Conservation (phyloP, 1,140 invertebrate species). For the Sitophilus oryzae region DNA sequence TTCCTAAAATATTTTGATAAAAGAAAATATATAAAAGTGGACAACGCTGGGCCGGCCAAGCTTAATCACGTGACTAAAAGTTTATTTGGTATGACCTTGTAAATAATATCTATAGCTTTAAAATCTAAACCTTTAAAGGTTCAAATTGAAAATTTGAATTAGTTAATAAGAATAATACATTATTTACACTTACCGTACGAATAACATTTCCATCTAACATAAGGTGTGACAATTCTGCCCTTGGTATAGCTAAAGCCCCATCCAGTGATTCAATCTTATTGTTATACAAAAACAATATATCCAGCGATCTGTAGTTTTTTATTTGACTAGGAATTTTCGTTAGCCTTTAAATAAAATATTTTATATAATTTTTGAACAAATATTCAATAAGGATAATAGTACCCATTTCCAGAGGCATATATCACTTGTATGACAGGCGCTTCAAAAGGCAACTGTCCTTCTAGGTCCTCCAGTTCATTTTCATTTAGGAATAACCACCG, state of each 20-base stretch:
- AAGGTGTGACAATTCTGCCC: conserved; percentile 57
- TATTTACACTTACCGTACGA: conserved; percentile 53
- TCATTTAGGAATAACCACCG: conserved; percentile 72
- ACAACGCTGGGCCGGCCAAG: no score
- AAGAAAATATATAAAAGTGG: no score
- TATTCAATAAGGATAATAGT: not conserved
- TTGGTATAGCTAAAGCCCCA: conserved; percentile 60
- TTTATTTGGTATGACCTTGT: no score
- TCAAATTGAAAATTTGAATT: no score
- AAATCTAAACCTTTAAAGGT: no score
- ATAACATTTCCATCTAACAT: conserved; percentile 67
- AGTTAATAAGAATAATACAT: not conserved
- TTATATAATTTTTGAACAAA: no score
- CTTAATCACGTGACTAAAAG: no score
- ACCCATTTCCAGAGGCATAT: conserved; percentile 62
- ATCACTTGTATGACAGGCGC: conserved; percentile 59
- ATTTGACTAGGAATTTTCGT: conserved; percentile 63
- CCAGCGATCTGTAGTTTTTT: conserved; percentile 56
- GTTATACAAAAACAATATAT: conserved; percentile 62
- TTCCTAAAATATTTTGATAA: no score
- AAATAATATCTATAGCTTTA: no score
- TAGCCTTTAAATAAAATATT: no score
- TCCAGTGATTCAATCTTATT: conserved; percentile 65
- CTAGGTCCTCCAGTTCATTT: conserved; percentile 65
- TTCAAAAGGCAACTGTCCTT: conserved; percentile 65